Evolutionary conservation across 2,797 vertebrate genomes (phyloP), one percentile per base, ranked within the genome.

Genomic region (Lophotriccus pileatus): DNA sequence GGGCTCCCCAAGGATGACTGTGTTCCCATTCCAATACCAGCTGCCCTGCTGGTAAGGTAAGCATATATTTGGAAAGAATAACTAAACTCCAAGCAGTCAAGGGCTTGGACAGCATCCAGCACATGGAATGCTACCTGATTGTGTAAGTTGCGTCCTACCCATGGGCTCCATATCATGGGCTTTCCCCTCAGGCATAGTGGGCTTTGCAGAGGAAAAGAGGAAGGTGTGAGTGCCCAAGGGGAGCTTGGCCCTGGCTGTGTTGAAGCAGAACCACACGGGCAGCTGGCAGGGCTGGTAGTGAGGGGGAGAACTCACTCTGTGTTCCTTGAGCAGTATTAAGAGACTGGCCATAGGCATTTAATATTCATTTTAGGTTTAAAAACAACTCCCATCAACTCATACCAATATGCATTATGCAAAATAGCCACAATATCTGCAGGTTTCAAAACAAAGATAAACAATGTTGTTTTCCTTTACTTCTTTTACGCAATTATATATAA

Each of bases 101-200:
- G 23, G 39, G 47, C 58, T 32, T 3, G 8, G 25, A 30, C 7
- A 41, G 24, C 55, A 59, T 9, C 36, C 44, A 37, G 44, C 2
- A 24, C 41, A 4, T 0, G 0, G 52, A 12, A 37, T 0, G 0
- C 16, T 50, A 11, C 25, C 44, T 18, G 28, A 43, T 16, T 44
- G 67, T 14, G 52, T 43, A 6, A 70, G 21, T n/a, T 22, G 8
- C 3, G 0, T 23, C 58, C 55, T 17, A 30, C 30, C 13, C 6
- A 0, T 3, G 15, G 27, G 28, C 70, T 43, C 5, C 0, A 16
- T 3, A 49, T 12, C 1, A 1, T 2, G 6, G 15, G 22, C 11
- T 24, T 47, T 12, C 68, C 14, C 19, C 68, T 34, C 30, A 3
- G 58, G n/a, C 34, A n/a, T 27, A 18, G 36, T 27, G 41, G 18